phyloP scores from a whole-genome alignment of 2,797 vertebrate species.

The Pseudomugil gertrudae region DNA sequence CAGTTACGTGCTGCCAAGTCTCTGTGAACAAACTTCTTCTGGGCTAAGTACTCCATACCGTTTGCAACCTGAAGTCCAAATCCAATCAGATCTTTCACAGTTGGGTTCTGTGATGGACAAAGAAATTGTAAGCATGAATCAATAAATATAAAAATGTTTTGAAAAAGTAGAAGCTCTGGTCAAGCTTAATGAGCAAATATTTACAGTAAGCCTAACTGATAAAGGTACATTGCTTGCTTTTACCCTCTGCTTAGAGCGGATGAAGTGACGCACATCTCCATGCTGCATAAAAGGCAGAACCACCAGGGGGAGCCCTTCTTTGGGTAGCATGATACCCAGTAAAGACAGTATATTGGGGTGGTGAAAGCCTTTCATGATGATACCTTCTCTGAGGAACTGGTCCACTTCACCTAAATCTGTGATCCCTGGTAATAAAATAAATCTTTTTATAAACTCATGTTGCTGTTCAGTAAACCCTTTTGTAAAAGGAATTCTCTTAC shows the following conservation, averaged over 20 bases:
- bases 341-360: conserved; percentile 92
- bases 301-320: conserved; percentile 89
- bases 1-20: conserved; percentile 97
- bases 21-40: conserved; percentile 95
- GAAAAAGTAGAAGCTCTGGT: background rate
- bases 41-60: conserved; percentile 95
- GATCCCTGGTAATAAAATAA: conserved; percentile 83
- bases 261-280: conserved; percentile 92
- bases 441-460: background rate
- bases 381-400: conserved; percentile 93
- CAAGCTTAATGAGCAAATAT: conserved; percentile 3
- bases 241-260: conserved; percentile 90
- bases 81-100: conserved; percentile 93
- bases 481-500: conserved; percentile 76
- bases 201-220: background rate
- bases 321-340: conserved; percentile 90
- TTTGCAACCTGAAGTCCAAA: conserved; percentile 95
- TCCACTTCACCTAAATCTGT: conserved; percentile 92
- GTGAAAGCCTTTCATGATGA: conserved; percentile 95
- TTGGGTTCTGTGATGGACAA: conserved; percentile 86
- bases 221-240: conserved; percentile 32
- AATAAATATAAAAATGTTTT: background rate
- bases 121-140: background rate
- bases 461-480: background rate
- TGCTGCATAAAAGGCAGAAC: conserved; percentile 95